Evolutionary conservation across 2,888 invertebrate genomes (phyloP).

Genomic region (Cryptophagus acutangulus): DNA sequence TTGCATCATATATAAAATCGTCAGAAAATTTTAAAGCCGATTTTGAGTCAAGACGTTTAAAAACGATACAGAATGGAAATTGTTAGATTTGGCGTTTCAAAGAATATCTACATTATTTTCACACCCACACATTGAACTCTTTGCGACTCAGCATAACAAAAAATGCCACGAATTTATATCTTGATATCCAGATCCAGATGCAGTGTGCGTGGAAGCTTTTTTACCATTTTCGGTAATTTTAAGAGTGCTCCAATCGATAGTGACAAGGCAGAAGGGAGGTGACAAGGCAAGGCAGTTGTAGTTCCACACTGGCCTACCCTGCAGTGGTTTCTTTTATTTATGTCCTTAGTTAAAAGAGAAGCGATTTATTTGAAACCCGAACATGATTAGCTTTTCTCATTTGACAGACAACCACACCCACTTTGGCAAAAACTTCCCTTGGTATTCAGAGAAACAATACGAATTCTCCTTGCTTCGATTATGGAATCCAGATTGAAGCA

Average conservation of each 20-base stretch:
- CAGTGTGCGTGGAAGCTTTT: constrained; percentile 21
- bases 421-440: constrained; percentile 1
- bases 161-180: constrained; percentile 20
- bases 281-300: too few relatives aligned
- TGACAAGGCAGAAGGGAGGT: too few relatives aligned
- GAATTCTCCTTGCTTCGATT: neutral
- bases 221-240: too few relatives aligned
- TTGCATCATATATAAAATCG: constrained; percentile 24
- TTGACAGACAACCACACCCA: constrained; percentile 5
- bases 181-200: constrained; percentile 20
- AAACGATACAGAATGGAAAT: constrained; percentile 17
- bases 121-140: constrained; percentile 18
- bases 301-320: too few relatives aligned
- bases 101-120: constrained; percentile 10
- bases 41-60: constrained; percentile 14
- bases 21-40: constrained; percentile 22
- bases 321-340: too few relatives aligned
- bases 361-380: too few relatives aligned
- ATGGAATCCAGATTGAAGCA: neutral
- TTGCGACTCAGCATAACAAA: constrained; percentile 16
- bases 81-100: constrained; percentile 13
- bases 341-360: too few relatives aligned
- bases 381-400: constrained; percentile 2
- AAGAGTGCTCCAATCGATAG: too few relatives aligned
- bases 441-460: constrained; percentile 1